Base-by-base conservation (phyloP, 2,113 vertebrate species). In the Hypanus sabinus region DNA sequence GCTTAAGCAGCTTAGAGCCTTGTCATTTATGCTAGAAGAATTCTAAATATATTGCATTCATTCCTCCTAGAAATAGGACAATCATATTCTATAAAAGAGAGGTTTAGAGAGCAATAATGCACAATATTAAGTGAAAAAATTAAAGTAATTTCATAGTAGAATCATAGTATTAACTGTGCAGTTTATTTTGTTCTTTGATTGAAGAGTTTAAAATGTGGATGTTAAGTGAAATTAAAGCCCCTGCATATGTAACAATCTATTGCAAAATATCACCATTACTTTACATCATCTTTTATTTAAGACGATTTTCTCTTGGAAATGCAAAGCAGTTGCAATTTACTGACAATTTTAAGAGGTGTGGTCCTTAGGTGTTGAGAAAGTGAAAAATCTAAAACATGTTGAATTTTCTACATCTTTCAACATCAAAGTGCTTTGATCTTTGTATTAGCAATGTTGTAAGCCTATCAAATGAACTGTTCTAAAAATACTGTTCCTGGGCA, bases 261-360 rank as follows among this genome's bases (percentile, higher is more conserved):
- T 46, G 46, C 46, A 46, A 46, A 46, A 46, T 46, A 46, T 46
- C 57, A 38, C 1, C 62, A 68, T 62, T 90, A 91, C 6, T 22
- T 22, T 22, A 55, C 36, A 92, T 68, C 62, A 38, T 24, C 14
- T 38, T 70, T 20, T 36, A 7, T 22, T 68, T 70, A 24, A 20
- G 18, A 36, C 70, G 36, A 46, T 70, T 33, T 30, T 71, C 65
- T 36, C 24, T 92, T 38, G 2, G 83, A 85, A 87, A 60, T 38
- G 30, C 27, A 33, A 16, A 91, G n/a, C 62, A 91, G 68, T 92
- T 92, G 65, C 65, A 92, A 92, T 11, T 70, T 70, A 91, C 62
- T 91, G 65, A 38, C 33, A 91, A 38, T 36, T 70, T 92, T 36
- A 92, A 92, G 33, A 87, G 83, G 5, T 30, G 20, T 46, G 46